Base-by-base conservation (phyloP, 2,113 vertebrate species). In the Pterocles gutturalis region DNA sequence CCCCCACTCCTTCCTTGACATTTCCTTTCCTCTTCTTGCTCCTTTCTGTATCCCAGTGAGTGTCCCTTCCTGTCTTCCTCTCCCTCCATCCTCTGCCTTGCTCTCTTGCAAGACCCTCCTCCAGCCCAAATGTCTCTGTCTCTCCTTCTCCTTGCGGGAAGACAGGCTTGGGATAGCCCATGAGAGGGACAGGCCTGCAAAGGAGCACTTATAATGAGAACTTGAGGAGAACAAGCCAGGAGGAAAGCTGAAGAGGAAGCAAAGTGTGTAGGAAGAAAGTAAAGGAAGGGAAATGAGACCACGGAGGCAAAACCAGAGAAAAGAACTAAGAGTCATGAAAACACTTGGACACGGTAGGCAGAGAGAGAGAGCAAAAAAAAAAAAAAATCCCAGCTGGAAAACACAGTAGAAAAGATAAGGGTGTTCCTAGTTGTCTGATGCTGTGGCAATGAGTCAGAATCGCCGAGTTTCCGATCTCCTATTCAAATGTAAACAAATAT, bases 401-500 rank as follows among this genome's bases (percentile, higher is more conserved):
- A 64, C 0, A 1, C 54, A 87, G 34, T 22, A 81, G 76, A 92
- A 95, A 92, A 93, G 86, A 96, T 89, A 95, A 95, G 87, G 73
- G 64, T 93, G 61, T 71, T 95, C 73, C 60, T 51, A 87, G 72
- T 89, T 94, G 83, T 87, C 86, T 95, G 60, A 24, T 0, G 0
- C 77, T 71, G 69, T 91, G 57, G 73, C 70, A 96, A 31, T 93
- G 93, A 96, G 73, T 96, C 94, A 91, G 93, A 96, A 95, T 87
- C 81, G 65, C 77, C 1, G 7, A 94, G 57, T 87, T 95, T 95
- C 83, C 21, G 26, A 90, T 96, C 95, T 90, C 60, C 91, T 78
- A 93, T 92, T 93, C 81, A 95, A 95, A 96, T 61, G 61, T 83
- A 95, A 96, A 95, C 91, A 95, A 82, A 93, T 67, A 87, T 75